Conservation (phyloP, 2,797 vertebrate genomes). For the Clamator glandarius region DNA sequence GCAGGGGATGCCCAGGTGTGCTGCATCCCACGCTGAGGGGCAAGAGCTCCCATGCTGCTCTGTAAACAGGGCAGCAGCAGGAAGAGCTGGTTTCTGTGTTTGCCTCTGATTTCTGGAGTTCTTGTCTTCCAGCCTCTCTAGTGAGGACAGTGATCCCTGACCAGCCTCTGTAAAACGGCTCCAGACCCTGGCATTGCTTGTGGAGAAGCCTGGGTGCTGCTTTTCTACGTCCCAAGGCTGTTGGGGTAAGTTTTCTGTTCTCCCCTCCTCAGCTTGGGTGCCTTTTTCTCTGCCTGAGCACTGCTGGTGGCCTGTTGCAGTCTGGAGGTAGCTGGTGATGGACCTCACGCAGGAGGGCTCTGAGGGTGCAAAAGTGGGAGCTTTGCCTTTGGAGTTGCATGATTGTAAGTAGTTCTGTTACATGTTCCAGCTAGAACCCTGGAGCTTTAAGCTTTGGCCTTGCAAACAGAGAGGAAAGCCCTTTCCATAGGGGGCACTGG, state of each 20-base stretch:
- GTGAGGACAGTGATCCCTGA: fast-evolving
- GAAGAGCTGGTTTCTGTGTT: fast-evolving
- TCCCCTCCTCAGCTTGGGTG: fast-evolving
- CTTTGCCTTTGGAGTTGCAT: not conserved
- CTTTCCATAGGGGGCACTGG: too few species aligned
- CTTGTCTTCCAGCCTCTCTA: fast-evolving
- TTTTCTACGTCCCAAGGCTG: not conserved
- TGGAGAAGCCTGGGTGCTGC: not conserved
- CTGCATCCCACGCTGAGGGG: fast-evolving
- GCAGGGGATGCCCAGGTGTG: not conserved
- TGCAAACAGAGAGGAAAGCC: not conserved
- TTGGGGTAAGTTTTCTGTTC: not conserved
- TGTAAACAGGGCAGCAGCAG: not conserved
- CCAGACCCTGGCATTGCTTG: not conserved
- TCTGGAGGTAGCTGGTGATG: not conserved
- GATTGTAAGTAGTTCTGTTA: fast-evolving
- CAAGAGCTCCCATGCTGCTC: not conserved
- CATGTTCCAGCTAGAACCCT: fast-evolving
- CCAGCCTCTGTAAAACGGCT: fast-evolving
- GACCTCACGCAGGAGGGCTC: not conserved
- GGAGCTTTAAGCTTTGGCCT: not conserved
- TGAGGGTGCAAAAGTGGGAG: not conserved
- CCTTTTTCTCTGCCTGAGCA: not conserved
- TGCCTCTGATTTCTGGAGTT: fast-evolving
- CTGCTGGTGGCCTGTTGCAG: fast-evolving